Evolutionary conservation across 2,888 invertebrate species (phyloP).

Genomic region (Pristionchus exspectatus): DNA sequence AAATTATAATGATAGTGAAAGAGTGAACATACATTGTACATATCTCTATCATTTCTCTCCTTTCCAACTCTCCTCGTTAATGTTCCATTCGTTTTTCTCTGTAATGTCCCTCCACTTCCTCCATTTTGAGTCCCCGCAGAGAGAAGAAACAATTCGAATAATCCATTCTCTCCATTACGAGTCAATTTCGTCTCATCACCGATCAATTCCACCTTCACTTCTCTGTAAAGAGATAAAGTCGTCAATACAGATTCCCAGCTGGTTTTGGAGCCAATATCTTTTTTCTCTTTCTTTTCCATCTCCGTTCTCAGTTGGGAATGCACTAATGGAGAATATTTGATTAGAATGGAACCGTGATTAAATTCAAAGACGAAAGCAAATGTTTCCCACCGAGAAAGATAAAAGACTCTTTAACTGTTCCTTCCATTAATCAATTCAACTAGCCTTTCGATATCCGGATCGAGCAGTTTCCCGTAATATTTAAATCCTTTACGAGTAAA

Average conservation of each 20-base stretch:
- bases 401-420: background rate
- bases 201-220: constrained; percentile 73
- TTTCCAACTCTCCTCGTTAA: constrained; percentile 40
- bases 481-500: constrained; percentile 72
- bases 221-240: constrained; percentile 61
- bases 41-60: constrained; percentile 45
- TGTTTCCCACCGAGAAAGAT: background rate
- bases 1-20: background rate
- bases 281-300: background rate
- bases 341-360: constrained; percentile 28
- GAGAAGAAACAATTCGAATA: constrained; percentile 71
- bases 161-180: constrained; percentile 67
- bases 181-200: constrained; percentile 64
- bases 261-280: background rate
- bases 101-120: constrained; percentile 45
- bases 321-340: background rate
- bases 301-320: background rate
- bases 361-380: background rate
- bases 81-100: constrained; percentile 28
- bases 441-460: constrained; percentile 70
- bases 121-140: background rate
- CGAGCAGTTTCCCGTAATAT: constrained; percentile 73
- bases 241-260: background rate
- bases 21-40: background rate
- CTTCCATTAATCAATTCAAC: background rate